Conservation (phyloP, 2,797 vertebrate genomes). For the Enteromius radiatus region DNA sequence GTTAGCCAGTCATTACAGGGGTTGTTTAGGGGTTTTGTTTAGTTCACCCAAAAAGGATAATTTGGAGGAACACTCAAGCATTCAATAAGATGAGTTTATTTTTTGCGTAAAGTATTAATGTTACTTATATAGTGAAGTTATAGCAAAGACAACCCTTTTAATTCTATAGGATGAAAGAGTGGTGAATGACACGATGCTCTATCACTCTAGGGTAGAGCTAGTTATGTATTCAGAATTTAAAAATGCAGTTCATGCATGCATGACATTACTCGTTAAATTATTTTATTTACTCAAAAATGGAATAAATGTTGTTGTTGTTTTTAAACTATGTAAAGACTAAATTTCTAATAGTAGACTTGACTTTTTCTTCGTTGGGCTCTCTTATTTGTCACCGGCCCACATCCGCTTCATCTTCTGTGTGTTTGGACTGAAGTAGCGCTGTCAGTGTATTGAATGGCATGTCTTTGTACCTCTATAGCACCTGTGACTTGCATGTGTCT, state of each 20-base stretch:
- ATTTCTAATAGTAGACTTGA: neutral
- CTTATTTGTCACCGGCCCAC: neutral
- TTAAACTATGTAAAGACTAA: neutral
- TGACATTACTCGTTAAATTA: too few species aligned
- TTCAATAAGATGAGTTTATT: neutral
- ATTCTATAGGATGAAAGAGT: neutral
- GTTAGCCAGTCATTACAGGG: neutral
- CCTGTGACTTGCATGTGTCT: constrained; percentile 33
- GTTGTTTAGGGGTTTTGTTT: neutral
- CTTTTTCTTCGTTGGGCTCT: neutral
- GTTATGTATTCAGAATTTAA: neutral
- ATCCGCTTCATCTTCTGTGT: constrained; percentile 1
- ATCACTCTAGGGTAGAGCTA: neutral
- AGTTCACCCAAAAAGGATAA: neutral
- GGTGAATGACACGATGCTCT: neutral
- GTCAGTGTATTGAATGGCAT: constrained; percentile 11
- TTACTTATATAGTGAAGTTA: neutral
- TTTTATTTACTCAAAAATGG: neutral
- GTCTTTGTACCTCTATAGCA: constrained; percentile 15
- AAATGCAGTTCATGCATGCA: neutral
- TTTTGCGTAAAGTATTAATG: neutral
- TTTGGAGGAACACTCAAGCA: neutral
- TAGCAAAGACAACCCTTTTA: neutral
- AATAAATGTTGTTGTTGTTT: neutral
- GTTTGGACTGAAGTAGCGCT: neutral